phyloP scores from a whole-genome alignment of 2,797 vertebrate species.

The Lindbergichthys nudifrons region DNA sequence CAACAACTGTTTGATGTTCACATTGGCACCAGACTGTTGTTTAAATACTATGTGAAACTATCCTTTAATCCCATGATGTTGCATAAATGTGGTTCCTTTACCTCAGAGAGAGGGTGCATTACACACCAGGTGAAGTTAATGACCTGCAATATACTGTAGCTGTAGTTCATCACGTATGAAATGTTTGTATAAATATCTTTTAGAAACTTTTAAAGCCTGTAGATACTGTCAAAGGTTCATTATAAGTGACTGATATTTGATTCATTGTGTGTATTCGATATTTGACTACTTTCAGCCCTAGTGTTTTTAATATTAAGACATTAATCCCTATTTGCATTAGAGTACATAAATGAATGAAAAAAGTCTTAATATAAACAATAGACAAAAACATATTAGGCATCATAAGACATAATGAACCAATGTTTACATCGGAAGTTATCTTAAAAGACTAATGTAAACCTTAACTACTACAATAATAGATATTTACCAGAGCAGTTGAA shows the following conservation, averaged over 20 bases:
- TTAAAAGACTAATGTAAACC: neutral
- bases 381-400: neutral
- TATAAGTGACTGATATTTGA: neutral
- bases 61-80: neutral
- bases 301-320: neutral
- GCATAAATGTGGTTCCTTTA: neutral
- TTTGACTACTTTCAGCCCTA: neutral
- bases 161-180: neutral
- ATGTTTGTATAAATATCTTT: neutral
- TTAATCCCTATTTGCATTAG: neutral
- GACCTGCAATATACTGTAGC: neutral
- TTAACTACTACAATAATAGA: neutral
- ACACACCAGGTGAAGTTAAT: neutral
- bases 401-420: neutral
- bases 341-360: neutral
- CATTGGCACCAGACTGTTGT: neutral
- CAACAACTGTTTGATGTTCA: neutral
- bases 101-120: neutral
- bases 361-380: neutral
- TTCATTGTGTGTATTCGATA: neutral
- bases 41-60: neutral
- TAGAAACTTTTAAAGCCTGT: too few species aligned
- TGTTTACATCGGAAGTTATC: slow-evolving; percentile 1
- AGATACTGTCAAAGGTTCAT: neutral
- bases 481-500: slow-evolving; percentile 7